phyloP scores from a whole-genome alignment of 1,140 invertebrate genomes.

The Tetragonula clypearis region DNA sequence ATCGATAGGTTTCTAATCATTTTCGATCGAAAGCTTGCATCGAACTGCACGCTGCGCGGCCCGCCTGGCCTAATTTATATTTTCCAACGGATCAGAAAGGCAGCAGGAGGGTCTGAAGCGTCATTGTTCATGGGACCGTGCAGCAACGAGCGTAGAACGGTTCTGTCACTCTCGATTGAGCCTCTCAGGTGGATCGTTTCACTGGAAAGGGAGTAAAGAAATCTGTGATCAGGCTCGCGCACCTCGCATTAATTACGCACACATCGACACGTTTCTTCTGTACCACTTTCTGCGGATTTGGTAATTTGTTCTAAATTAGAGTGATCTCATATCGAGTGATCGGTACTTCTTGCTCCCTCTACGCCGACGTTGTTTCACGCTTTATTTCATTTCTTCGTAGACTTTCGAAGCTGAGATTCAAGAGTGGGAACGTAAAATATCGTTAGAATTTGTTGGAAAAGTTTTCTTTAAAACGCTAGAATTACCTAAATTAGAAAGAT shows the following conservation, averaged over 20 bases:
- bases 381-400: conserved; percentile 10
- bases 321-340: no score
- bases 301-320: conserved; percentile 10
- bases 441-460: not conserved
- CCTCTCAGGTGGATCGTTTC: conserved; percentile 45
- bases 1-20: conserved; percentile 64
- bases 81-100: conserved; percentile 59
- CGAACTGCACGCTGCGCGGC: conserved; percentile 68
- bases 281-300: conserved; percentile 28
- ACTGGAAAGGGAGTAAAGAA: conserved; percentile 43
- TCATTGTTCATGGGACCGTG: conserved; percentile 57
- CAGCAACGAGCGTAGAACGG: conserved; percentile 46
- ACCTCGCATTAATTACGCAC: not conserved
- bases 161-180: conserved; percentile 69
- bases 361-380: not conserved
- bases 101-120: conserved; percentile 64
- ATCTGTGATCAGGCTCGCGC: not conserved
- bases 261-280: not conserved
- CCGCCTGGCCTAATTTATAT: conserved; percentile 77
- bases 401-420: conserved; percentile 15
- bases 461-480: not conserved
- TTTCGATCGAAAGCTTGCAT: conserved; percentile 59
- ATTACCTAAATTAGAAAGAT: no score
- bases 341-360: not conserved
- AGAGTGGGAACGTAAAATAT: not conserved